A percentile compares a stretch with the other conserved stretches of the same genome.
These are phyloP conservation scores for Pseudachorutes palmiensis DNA, from an alignment of 1,140 invertebrate genomes.

Conservation along the genomic window DNA sequence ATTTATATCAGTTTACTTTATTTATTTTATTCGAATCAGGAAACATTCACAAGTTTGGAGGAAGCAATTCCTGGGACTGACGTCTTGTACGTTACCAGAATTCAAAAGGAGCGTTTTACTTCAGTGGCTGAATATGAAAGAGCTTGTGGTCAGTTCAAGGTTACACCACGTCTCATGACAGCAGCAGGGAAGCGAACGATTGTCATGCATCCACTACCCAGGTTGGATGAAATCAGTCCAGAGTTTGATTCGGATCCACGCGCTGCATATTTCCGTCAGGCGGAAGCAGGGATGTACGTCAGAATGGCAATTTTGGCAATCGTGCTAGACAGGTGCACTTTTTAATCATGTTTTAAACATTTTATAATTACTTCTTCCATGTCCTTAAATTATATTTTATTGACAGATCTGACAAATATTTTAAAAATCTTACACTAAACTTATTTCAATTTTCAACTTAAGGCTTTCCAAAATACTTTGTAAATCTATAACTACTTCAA, in stretches of 20 bases:
- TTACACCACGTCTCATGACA: constrained; percentile 93
- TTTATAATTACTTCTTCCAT: neutral
- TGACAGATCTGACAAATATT: too few species aligned
- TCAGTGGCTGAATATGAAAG: constrained; percentile 76
- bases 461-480: too few species aligned
- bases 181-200: constrained; percentile 85
- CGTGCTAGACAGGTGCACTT: constrained; percentile 60
- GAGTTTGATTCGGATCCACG: constrained; percentile 92
- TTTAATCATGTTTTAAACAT: constrained; percentile 5
- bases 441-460: too few species aligned
- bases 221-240: constrained; percentile 86
- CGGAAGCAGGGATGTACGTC: constrained; percentile 95
- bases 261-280: constrained; percentile 97
- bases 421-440: too few species aligned
- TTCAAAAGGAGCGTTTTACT: constrained; percentile 87
- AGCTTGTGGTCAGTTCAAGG: constrained; percentile 74
- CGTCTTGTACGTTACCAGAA: constrained; percentile 95
- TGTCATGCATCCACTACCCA: constrained; percentile 94
- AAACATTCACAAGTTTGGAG: constrained; percentile 61
- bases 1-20: neutral
- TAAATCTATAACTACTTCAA: too few species aligned
- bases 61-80: constrained; percentile 84
- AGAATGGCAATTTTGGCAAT: constrained; percentile 93
- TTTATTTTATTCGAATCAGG: constrained; percentile 42
- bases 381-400: neutral